These are phyloP conservation scores for Cirrhinus molitorella DNA, from an alignment of 2,797 vertebrate genomes.

Conservation along the genomic window DNA sequence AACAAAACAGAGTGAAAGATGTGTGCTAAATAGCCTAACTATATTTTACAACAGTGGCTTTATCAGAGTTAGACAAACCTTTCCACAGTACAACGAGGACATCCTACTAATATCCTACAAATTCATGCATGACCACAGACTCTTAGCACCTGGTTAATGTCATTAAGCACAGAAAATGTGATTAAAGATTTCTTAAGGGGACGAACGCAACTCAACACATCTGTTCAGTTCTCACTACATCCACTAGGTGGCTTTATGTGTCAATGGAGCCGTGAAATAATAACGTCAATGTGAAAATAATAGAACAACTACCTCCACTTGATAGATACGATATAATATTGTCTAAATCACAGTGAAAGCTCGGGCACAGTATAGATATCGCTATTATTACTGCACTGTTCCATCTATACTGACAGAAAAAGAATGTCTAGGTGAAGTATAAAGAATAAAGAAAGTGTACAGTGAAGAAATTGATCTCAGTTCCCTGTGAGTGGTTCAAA, in stretches of 20 bases:
- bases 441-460: neutral
- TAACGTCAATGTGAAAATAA: neutral
- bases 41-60: neutral
- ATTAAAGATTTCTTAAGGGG: neutral
- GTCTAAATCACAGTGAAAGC: neutral
- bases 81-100: neutral
- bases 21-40: neutral
- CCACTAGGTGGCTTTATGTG: neutral
- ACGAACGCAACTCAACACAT: neutral
- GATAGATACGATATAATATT: neutral
- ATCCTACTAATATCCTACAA: neutral
- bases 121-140: neutral
- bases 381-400: neutral
- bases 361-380: neutral
- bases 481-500: neutral
- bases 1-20: neutral
- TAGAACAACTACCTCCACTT: neutral
- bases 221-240: neutral
- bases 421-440: neutral
- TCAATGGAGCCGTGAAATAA: neutral
- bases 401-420: neutral
- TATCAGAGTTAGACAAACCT: neutral
- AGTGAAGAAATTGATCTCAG: neutral
- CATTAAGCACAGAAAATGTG: neutral
- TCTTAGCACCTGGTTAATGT: neutral